Base-by-base conservation (phyloP, 2,888 invertebrate species). In the Thymelicus sylvestris region DNA sequence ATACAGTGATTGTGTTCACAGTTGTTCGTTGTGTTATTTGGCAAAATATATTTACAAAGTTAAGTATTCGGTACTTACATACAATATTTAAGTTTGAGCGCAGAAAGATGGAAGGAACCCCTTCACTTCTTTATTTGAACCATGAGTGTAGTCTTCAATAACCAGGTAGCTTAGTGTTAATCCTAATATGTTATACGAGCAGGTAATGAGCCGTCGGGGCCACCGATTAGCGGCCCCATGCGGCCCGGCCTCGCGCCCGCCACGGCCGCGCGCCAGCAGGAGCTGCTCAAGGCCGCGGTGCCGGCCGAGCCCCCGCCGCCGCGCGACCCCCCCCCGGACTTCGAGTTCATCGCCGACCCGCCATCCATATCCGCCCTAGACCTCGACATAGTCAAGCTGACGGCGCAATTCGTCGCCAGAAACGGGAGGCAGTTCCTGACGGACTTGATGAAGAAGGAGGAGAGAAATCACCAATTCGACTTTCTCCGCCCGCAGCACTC, bases 401-500 rank as follows among this genome's bases (percentile, higher is more conserved):
- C 99, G 0, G 99, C 99, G 0, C 98, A 99, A 87, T 99, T 99
- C 94, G 99, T 99, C 0, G 99, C 99, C 0, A 95, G 99, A 83
- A 99, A 99, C 90, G 99, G 99, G 0, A 95, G 99, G 0, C 98
- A 99, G 84, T 99, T 99, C 88, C 94, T 99, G 19, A 99, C 99
- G 0, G 99, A 99, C 84, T 92, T 99, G 15, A 99, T 99, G 99
- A 99, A 99, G 85, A 96, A 99, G 24, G 99, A 99, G 84, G 98
- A 99, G 84, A 95, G 99, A 4, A 99, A 99, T 86, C 99, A 98
- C 81, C 99, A 99, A 88, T 99, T 99, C 94, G 99, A 99, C 89
- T 99, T 99, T 86, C 94, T 99, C 5, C 95, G 99, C 3, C 99
- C 99, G 0, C 99, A 99, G 83, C 99, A 99, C 93, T 99, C 99